Conservation (phyloP, 2,113 vertebrate genomes). For the Pica pica region DNA sequence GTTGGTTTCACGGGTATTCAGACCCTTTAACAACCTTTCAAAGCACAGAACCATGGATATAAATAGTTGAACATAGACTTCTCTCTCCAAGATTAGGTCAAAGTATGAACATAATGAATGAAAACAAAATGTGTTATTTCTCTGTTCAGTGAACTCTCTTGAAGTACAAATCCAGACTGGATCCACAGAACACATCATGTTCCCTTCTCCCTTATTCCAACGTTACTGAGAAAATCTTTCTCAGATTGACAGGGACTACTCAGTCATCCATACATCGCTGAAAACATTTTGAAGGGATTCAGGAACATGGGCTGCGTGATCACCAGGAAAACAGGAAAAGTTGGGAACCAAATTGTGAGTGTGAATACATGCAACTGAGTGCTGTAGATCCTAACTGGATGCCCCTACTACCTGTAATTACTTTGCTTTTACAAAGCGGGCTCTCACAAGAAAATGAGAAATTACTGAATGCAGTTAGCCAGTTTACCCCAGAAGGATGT, state of each 20-base stretch:
- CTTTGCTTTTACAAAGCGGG: background rate
- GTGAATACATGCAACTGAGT: rapidly evolving
- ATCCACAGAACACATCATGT: background rate
- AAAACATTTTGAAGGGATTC: background rate
- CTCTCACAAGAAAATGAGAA: background rate
- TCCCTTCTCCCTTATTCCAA: background rate
- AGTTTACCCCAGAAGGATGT: background rate
- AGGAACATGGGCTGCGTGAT: background rate
- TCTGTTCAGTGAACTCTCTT: background rate
- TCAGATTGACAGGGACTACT: background rate
- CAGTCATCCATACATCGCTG: background rate
- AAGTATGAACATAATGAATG: background rate
- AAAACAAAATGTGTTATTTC: background rate
- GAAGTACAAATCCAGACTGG: background rate
- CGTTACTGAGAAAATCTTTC: background rate
- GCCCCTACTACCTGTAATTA: background rate
- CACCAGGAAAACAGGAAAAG: background rate
- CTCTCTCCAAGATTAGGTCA: background rate
- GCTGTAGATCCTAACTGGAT: background rate
- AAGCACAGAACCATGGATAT: background rate
- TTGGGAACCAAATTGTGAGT: background rate
- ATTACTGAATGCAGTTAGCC: background rate
- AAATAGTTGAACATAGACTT: background rate
- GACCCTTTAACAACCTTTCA: background rate
- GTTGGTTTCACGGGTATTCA: background rate